Evolutionary conservation across 2,113 vertebrate genomes (phyloP).

Genomic region (Oostethus manadensis): DNA sequence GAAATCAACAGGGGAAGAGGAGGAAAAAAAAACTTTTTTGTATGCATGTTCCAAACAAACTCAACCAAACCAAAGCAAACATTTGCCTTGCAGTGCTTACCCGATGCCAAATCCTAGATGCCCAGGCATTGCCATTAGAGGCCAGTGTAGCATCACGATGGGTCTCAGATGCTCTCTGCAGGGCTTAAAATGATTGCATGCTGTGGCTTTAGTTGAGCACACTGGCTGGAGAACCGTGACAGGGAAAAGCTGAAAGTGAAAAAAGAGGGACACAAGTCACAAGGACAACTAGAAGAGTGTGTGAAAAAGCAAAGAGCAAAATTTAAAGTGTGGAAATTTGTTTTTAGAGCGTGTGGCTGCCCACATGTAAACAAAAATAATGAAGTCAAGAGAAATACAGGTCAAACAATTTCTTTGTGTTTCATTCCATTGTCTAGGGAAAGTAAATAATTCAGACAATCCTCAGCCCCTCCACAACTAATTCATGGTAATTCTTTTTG

Average conservation of each 20-base stretch:
- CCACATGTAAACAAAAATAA: slow-evolving; percentile 3
- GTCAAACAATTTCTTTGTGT: not conserved
- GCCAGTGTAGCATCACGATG: not conserved
- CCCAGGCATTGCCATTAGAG: not conserved
- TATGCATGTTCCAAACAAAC: no score
- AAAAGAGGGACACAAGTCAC: not conserved
- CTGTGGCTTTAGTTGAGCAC: not conserved
- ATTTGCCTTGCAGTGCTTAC: no score
- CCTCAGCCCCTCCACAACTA: slow-evolving; percentile 4
- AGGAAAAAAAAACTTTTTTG: no score
- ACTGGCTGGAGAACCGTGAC: not conserved
- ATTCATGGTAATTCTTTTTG: slow-evolving; percentile 4
- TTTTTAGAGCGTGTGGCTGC: not conserved
- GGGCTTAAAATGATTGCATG: not conserved
- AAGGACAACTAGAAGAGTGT: not conserved
- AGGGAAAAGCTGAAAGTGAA: no score
- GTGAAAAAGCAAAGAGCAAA: not conserved
- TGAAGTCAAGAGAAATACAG: not conserved
- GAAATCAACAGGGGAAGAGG: no score
- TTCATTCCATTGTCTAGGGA: not conserved
- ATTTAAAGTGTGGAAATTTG: slow-evolving; percentile 4
- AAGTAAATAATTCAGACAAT: not conserved
- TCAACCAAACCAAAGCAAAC: no score
- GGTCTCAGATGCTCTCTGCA: no score
- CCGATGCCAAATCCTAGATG: no score